A percentile compares a stretch with the other conserved stretches of the same genome.
These are phyloP conservation scores for Deroptyus accipitrinus DNA, from an alignment of 2,113 vertebrate genomes.

Conservation along the genomic window DNA sequence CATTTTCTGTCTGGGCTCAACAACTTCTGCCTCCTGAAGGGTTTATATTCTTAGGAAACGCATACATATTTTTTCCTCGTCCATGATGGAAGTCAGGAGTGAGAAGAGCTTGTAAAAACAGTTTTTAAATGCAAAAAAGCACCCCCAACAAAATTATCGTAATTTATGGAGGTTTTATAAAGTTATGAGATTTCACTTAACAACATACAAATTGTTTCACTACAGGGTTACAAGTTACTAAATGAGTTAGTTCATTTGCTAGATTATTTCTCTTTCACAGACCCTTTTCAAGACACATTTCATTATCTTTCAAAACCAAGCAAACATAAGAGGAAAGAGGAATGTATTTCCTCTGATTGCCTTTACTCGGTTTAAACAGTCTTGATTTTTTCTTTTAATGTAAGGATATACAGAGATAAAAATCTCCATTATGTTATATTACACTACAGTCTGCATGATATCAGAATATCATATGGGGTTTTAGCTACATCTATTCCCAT, in stretches of 20 bases:
- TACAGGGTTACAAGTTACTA: not conserved
- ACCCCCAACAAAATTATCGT: not conserved
- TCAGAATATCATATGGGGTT: not conserved
- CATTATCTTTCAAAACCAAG: not conserved
- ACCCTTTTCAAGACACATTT: not conserved
- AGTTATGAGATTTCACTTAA: not conserved
- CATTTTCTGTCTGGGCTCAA: not conserved
- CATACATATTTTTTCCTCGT: not conserved
- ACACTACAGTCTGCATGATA: not conserved
- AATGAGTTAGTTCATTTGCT: not conserved
- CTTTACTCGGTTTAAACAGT: not conserved
- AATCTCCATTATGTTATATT: not conserved
- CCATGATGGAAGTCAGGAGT: not conserved
- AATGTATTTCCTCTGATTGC: not conserved
- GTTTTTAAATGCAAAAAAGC: not conserved
- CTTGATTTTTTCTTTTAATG: not conserved
- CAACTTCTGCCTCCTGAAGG: not conserved
- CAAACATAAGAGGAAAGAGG: not conserved
- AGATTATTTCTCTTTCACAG: not conserved
- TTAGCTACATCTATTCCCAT: not conserved
- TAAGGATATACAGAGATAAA: not conserved
- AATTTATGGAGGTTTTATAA: not conserved
- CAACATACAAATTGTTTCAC: not conserved
- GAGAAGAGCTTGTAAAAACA: not conserved
- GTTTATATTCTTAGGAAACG: not conserved